Base-by-base conservation (phyloP, 1,140 invertebrate species). In the Copidosoma floridanum region DNA sequence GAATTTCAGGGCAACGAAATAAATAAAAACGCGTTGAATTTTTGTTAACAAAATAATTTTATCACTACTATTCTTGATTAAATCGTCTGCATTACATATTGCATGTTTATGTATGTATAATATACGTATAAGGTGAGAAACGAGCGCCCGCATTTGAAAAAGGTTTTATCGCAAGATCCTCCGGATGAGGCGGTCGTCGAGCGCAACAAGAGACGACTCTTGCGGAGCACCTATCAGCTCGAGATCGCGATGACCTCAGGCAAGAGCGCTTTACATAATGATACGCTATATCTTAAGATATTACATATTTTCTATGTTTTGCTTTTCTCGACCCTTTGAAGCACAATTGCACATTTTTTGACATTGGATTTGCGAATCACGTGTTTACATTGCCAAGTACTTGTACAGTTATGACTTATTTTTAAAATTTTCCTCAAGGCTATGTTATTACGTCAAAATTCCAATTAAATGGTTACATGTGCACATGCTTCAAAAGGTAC, bases 41-140 rank as follows among this genome's bases (percentile, higher is more conserved):
- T 56, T 40, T 61, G 32, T 52, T 27, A 57, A 64, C 50, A 59
- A 63, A 55, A 63, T 60, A 55, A 41, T 59, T 62, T 62, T 56
- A 62, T n/a, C n/a, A n/a, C n/a, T n/a, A n/a, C n/a, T n/a, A n/a
- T n/a, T n/a, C n/a, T n/a, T n/a, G n/a, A n/a, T 62, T 62, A 32
- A 40, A 60, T 50, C 44, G 20, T 37, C 20, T 52, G 16, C 29
- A 55, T 56, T 55, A 21, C 32, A 51, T 58, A 58, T 57, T 14
- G 57, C 51, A 23, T 46, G 50, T 26, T n/a, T n/a, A n/a, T n/a
- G n/a, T n/a, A n/a, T n/a, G n/a, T n/a, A n/a, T n/a, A n/a, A n/a
- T n/a, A n/a, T n/a, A n/a, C n/a, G n/a, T n/a, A n/a, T n/a, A n/a
- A 74, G 72, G 44, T 73, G 58, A 65, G 41, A 24, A 47, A 58